Evolutionary conservation across 2,113 vertebrate species (phyloP).

Genomic region (Hiodon tergisus): DNA sequence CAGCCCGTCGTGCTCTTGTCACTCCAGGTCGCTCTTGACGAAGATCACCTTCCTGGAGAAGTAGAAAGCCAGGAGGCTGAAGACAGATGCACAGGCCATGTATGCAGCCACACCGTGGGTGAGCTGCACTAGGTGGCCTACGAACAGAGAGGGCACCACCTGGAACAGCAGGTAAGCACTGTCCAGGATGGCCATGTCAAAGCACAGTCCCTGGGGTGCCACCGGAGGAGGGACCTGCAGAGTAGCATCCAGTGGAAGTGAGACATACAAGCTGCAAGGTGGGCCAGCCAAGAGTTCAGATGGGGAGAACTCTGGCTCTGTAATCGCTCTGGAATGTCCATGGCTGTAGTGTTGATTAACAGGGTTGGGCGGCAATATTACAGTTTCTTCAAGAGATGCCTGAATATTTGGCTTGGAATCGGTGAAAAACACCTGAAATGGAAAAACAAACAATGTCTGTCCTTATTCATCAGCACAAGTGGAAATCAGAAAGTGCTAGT

Average conservation of each 20-base stretch:
- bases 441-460: neutral
- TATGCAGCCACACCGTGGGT: conserved; percentile 73
- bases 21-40: conserved; percentile 65
- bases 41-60: conserved; percentile 74
- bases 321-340: conserved; percentile 29
- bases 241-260: conserved; percentile 10
- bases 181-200: conserved; percentile 81
- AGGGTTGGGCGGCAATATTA: conserved; percentile 39
- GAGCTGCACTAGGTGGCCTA: conserved; percentile 77
- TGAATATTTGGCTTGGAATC: conserved; percentile 49
- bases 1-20: conserved; percentile 41
- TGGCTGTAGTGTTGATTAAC: conserved; percentile 51
- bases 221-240: neutral
- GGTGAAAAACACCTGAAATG: conserved; percentile 66
- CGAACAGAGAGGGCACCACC: conserved; percentile 72
- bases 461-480: neutral
- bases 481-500: too few species aligned
- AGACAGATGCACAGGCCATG: conserved; percentile 65
- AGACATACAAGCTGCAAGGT: conserved; percentile 29
- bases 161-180: conserved; percentile 81
- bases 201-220: conserved; percentile 65
- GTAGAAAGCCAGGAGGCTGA: conserved; percentile 72
- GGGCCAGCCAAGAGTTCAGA: conserved; percentile 29
- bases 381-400: conserved; percentile 30
- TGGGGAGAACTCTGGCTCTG: conserved; percentile 21